Conservation (phyloP, 64 coral and sea anemone genomes). For the Pocillopora damicornis region DNA sequence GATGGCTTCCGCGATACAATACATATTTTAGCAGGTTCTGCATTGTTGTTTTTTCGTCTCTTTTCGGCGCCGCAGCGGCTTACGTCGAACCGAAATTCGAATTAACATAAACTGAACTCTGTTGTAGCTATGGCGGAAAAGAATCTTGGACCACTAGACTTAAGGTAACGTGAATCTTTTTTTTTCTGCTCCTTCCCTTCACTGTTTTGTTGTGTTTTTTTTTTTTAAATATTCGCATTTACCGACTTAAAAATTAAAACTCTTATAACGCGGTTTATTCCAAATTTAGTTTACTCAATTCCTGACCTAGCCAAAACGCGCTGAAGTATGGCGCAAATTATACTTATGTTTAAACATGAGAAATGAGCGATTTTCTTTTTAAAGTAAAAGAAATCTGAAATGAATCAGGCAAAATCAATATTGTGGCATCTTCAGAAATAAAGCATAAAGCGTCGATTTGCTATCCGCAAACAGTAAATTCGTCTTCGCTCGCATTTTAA, state of each 20-base stretch:
- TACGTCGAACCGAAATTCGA: not conserved
- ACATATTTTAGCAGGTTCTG: conserved; percentile 13
- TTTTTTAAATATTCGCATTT: not conserved
- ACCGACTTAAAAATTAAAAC: not conserved
- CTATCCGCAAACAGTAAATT: conserved; percentile 4
- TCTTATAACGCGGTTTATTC: not conserved
- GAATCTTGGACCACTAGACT: not conserved
- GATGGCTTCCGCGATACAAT: conserved; percentile 13
- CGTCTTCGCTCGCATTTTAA: not conserved
- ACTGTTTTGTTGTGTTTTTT: not conserved
- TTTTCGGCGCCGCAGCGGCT: not conserved
- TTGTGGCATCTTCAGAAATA: not conserved
- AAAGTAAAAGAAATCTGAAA: conserved; percentile 1
- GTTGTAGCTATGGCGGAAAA: not conserved
- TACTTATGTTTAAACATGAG: not conserved
- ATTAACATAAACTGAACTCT: not conserved
- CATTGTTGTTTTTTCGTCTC: not conserved
- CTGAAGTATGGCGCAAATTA: not conserved
- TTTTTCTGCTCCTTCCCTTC: not conserved
- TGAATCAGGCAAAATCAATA: conserved; percentile 15
- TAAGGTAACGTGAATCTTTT: conserved; percentile 7
- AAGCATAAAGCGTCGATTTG: not conserved
- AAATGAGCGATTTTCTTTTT: not conserved
- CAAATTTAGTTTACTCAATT: conserved; percentile 18
- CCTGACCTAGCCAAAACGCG: not conserved